Evolutionary conservation across 2,113 vertebrate species (phyloP), one percentile per base, ranked within the genome.

Genomic region (Callocephalon fimbriatum): DNA sequence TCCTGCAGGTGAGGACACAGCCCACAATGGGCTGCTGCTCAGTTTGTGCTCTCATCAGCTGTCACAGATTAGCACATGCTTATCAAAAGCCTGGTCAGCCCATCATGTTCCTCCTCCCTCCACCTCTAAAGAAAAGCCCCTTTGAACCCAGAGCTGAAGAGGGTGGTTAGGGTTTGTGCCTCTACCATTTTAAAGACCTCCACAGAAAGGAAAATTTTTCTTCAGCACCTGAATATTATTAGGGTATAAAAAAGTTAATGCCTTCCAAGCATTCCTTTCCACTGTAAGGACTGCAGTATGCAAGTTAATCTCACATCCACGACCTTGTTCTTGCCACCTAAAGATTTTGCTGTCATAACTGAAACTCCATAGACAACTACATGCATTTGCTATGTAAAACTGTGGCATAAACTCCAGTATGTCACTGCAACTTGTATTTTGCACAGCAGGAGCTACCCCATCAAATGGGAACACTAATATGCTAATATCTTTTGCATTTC

Each of bases 261-360:
- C 37, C 65, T 68, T 73, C 40, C 76, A 72, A 89, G 75, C 48
- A 65, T 62, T 81, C 40, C 74, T 90, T 76, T 80, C 31, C 72
- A 78, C 22, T 61, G 70, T 35, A 59, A 67, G 45, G 42, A 83
- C 37, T 56, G 44, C 65, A 65, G 47, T 16, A 75, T 10, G 16
- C 47, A 75, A 84, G 31, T 70, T 58, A 63, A 87, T 78, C 48
- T 91, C 73, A 61, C 42, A 56, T 56, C n/a, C 27, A 32, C 26
- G 76, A 94, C 95, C 70, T 89, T 87, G 76, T 14, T 93, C 73
- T 82, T 72, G 53, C 21, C 53, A 92, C 58, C 62, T 84, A 53
- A 88, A 87, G 65, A 72, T 85, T 89, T 29, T 75, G 44, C 88
- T 91, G 56, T 19, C 73, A 15, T 32, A 80, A 62, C 8, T 53